These are phyloP conservation scores for Steinernema feltiae DNA, from an alignment of 1,140 invertebrate species.

Conservation along the genomic window DNA sequence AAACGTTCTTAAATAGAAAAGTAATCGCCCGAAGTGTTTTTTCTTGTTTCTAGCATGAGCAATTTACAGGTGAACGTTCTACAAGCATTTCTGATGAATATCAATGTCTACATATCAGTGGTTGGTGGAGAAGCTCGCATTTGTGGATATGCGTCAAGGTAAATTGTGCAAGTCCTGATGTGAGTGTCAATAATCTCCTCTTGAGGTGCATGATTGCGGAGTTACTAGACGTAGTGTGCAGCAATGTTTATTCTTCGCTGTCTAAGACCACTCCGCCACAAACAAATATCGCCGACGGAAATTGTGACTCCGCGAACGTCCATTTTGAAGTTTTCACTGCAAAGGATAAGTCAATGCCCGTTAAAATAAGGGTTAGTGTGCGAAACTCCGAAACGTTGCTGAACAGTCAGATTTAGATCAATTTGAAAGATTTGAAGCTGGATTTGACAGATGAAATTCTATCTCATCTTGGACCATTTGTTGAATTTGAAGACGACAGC, in stretches of 20 bases:
- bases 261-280: neutral
- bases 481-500: slow-evolving; percentile 24
- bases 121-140: neutral
- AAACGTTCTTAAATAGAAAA: neutral
- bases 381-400: neutral
- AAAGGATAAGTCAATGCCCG: slow-evolving; percentile 2
- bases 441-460: slow-evolving; percentile 35
- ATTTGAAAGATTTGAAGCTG: slow-evolving; percentile 26
- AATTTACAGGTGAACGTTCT: slow-evolving; percentile 5
- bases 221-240: neutral
- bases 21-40: slow-evolving; percentile 1
- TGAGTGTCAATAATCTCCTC: neutral
- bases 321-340: slow-evolving; percentile 4
- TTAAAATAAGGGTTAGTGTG: slow-evolving; percentile 16
- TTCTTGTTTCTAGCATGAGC: too few relatives aligned
- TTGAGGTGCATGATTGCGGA: neutral
- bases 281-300: slow-evolving; percentile 8
- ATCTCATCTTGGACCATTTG: slow-evolving; percentile 34
- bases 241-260: slow-evolving; percentile 10
- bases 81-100: neutral
- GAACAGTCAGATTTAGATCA: slow-evolving; percentile 20
- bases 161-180: neutral
- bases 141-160: neutral
- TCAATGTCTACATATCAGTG: neutral
- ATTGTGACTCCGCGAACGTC: neutral